Percentiles rank a stretch among this genome's conserved stretches.
These are phyloP conservation scores for Eristalis tenax DNA, from an alignment of 2,888 invertebrate species.

Conservation along the genomic window DNA sequence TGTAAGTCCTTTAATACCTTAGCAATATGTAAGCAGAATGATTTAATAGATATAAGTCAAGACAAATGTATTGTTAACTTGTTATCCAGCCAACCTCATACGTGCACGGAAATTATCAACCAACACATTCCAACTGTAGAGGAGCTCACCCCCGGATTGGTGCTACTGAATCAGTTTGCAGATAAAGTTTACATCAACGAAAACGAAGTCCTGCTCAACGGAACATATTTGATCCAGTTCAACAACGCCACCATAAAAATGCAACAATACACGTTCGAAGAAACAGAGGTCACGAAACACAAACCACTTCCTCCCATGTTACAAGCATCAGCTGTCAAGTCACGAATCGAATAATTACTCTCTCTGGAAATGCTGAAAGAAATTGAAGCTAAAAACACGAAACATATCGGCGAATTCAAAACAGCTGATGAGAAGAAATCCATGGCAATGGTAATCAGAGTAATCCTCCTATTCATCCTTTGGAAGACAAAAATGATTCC, in stretches of 20 bases:
- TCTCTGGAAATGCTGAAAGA: constrained; percentile 18
- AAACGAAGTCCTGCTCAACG: background rate
- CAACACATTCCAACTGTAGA: background rate
- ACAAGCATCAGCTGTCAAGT: constrained; percentile 13
- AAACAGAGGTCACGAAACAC: constrained; percentile 8
- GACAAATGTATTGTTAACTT: background rate
- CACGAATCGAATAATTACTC: constrained; percentile 7
- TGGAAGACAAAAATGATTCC: background rate
- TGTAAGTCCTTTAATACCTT: background rate
- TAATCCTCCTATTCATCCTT: background rate
- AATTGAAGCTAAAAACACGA: constrained; percentile 3
- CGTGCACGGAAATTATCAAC: background rate
- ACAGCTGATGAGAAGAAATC: background rate
- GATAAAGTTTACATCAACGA: background rate
- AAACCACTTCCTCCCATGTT: constrained; percentile 13
- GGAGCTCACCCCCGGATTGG: background rate
- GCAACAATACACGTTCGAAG: background rate
- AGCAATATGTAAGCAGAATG: background rate
- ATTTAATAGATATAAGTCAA: background rate
- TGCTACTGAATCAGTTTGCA: background rate
- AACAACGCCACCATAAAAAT: background rate
- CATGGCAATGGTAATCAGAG: background rate
- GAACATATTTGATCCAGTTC: background rate
- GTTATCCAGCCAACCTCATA: background rate
- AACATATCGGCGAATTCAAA: background rate